These are phyloP conservation scores for Agrochola lota DNA, from an alignment of 2,888 invertebrate species.

Conservation along the genomic window DNA sequence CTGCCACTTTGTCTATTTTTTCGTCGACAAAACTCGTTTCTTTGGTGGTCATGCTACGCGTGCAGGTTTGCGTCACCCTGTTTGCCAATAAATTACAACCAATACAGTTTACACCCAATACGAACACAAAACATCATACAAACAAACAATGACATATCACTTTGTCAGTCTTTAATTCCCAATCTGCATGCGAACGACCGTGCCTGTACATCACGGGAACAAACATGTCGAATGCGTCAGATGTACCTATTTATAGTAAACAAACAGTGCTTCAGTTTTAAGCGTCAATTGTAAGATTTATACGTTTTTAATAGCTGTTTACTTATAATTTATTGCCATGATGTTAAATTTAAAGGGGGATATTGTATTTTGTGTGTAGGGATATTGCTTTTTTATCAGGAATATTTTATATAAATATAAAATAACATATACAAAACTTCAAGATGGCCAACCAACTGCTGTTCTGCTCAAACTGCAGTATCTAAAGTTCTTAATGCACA, in stretches of 20 bases:
- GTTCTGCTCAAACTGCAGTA: background rate
- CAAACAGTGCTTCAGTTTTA: background rate
- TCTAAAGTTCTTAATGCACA: background rate
- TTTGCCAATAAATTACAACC: background rate
- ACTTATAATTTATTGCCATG: background rate
- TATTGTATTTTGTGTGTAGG: background rate
- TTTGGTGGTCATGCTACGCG: too few species aligned
- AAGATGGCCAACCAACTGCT: background rate
- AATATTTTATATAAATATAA: background rate
- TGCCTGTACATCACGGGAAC: background rate
- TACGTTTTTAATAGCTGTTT: background rate
- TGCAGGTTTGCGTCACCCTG: background rate
- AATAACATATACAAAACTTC: background rate
- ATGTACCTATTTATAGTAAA: background rate
- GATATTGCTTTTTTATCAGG: background rate
- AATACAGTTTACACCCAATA: background rate
- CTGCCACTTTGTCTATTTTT: too few species aligned
- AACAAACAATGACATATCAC: constrained; percentile 4
- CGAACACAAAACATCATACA: background rate
- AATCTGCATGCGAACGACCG: background rate
- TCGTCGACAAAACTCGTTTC: too few species aligned
- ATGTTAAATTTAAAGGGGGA: background rate
- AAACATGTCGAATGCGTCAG: constrained; percentile 5
- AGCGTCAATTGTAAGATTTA: background rate
- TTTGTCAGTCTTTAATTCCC: constrained; percentile 13